Evolutionary conservation across 2,113 vertebrate species (phyloP).

Genomic region (Cryptotis parvus): DNA sequence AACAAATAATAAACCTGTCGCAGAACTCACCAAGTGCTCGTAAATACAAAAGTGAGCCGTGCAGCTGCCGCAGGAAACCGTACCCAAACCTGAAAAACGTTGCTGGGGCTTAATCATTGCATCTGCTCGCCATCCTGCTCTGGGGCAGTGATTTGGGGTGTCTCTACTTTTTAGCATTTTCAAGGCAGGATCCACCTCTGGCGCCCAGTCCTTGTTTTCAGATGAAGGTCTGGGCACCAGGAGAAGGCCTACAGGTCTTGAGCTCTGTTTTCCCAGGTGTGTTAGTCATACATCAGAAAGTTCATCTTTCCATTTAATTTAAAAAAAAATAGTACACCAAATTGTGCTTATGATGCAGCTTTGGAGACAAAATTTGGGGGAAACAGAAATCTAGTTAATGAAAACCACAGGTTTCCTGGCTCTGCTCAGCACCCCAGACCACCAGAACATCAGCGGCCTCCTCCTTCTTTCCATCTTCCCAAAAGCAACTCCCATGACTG

Average conservation of each 20-base stretch:
- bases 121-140: constrained; percentile 83
- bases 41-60: constrained; percentile 86
- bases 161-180: not conserved
- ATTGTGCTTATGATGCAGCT: not conserved
- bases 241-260: not conserved
- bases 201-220: not conserved
- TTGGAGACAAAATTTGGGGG: constrained; percentile 16
- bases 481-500: not conserved
- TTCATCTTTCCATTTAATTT: not conserved
- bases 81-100: constrained; percentile 79
- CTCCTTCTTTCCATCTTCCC: not conserved
- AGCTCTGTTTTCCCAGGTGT: not conserved
- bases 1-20: constrained; percentile 92
- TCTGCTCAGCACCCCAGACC: not conserved
- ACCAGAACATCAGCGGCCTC: not conserved
- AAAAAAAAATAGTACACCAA: not conserved
- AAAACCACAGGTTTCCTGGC: not conserved
- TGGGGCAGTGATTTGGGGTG: not conserved
- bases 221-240: not conserved
- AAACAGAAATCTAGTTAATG: not conserved
- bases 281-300: not conserved
- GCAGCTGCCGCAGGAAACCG: constrained; percentile 79
- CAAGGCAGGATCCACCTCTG: not conserved
- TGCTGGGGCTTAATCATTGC: constrained; percentile 82
- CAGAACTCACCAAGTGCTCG: constrained; percentile 82